Conservation (phyloP, 2,797 vertebrate species). For the Betta splendens region DNA sequence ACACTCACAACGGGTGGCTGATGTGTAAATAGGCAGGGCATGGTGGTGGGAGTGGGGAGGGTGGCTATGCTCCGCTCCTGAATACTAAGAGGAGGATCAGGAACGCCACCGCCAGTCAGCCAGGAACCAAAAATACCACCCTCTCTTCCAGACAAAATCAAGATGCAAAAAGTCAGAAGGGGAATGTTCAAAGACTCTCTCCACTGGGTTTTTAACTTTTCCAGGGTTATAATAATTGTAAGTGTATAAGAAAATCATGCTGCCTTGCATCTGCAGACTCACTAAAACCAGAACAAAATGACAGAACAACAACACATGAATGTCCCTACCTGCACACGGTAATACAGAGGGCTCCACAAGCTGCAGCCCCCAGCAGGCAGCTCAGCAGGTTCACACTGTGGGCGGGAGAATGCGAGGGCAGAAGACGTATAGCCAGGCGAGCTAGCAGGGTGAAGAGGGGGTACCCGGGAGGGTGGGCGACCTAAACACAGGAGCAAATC, state of each 20-base stretch:
- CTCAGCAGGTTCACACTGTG: constrained; percentile 91
- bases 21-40: constrained; percentile 78
- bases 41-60: constrained; percentile 59
- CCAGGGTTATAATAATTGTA: background rate
- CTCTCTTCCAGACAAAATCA: constrained; percentile 55
- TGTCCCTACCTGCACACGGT: constrained; percentile 90
- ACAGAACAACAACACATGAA: background rate
- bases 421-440: constrained; percentile 77
- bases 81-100: constrained; percentile 82
- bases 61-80: constrained; percentile 65
- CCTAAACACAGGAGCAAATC: constrained; percentile 75
- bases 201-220: constrained; percentile 13
- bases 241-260: too few species aligned
- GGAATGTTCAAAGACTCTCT: constrained; percentile 37
- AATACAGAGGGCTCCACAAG: constrained; percentile 88
- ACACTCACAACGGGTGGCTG: constrained; percentile 71
- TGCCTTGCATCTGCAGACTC: background rate
- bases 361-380: constrained; percentile 86
- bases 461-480: constrained; percentile 97
- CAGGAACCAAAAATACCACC: constrained; percentile 62
- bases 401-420: constrained; percentile 86
- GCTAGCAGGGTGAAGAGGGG: constrained; percentile 93
- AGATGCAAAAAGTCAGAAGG: constrained; percentile 49
- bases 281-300: constrained; percentile 3
- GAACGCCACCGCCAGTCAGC: constrained; percentile 55